Percentiles rank a stretch among this genome's conserved stretches.
Evolutionary conservation across 1,140 invertebrate species (phyloP).

Genomic region (Agrilus planipennis): DNA sequence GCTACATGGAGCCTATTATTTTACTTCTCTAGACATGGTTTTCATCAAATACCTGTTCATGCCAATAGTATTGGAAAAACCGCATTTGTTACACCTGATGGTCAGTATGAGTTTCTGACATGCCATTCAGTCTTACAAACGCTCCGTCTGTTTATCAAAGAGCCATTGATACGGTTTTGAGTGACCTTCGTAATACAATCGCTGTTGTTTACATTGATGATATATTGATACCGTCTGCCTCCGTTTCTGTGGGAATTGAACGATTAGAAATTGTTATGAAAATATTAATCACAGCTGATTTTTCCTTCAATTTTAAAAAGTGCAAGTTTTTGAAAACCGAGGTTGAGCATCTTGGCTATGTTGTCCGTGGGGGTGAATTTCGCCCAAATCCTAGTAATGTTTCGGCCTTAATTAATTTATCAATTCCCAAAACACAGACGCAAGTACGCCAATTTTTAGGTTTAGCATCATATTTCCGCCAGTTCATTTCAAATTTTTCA

Average conservation of each 20-base stretch:
- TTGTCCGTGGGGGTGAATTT: not conserved
- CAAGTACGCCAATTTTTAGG: slow-evolving; percentile 28
- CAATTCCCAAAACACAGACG: slow-evolving; percentile 16
- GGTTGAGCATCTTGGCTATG: not conserved
- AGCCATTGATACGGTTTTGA: slow-evolving; percentile 5
- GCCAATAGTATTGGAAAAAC: slow-evolving; percentile 14
- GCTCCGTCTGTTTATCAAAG: slow-evolving; percentile 6
- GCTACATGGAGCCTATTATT: slow-evolving; percentile 23
- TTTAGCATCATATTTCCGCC: slow-evolving; percentile 24
- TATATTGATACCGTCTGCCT: slow-evolving; percentile 17
- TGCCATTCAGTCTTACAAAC: slow-evolving; percentile 30
- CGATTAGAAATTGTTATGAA: not conserved
- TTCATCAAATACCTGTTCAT: slow-evolving; percentile 26
- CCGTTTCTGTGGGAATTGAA: slow-evolving; percentile 20
- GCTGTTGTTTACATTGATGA: slow-evolving; percentile 26
- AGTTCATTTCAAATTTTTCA: slow-evolving; percentile 24
- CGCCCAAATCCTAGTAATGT: slow-evolving; percentile 17
- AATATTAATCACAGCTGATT: not conserved
- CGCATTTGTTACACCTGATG: too few species aligned
- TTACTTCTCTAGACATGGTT: slow-evolving; percentile 33
- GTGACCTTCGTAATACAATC: slow-evolving; percentile 9
- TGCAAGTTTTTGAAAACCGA: not conserved
- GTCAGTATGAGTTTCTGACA: slow-evolving; percentile 33
- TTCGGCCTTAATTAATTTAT: slow-evolving; percentile 19
- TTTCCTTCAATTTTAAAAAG: not conserved